These are phyloP conservation scores for Papilio glaucus DNA, from an alignment of 1,140 invertebrate genomes.

Conservation along the genomic window DNA sequence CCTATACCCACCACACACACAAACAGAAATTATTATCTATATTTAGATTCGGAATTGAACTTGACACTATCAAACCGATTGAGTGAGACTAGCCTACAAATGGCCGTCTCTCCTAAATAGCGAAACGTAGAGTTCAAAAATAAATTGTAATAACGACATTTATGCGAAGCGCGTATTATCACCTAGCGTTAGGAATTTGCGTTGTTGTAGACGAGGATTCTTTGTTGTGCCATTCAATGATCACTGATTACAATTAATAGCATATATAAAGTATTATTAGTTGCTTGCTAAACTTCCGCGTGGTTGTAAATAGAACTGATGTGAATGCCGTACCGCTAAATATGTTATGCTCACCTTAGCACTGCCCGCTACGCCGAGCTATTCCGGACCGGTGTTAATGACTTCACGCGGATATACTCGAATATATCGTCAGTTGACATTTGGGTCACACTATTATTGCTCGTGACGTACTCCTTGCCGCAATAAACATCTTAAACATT, in stretches of 20 bases:
- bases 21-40: too few relatives aligned
- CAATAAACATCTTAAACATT: slow-evolving; percentile 3
- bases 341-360: slow-evolving; percentile 50
- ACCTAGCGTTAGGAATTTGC: neutral
- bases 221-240: slow-evolving; percentile 17
- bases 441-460: slow-evolving; percentile 63
- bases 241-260: slow-evolving; percentile 32
- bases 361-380: slow-evolving; percentile 47
- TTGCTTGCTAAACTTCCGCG: slow-evolving; percentile 45
- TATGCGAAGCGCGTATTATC: slow-evolving; percentile 18
- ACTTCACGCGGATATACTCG: slow-evolving; percentile 56
- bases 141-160: slow-evolving; percentile 13
- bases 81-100: neutral
- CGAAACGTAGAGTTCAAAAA: slow-evolving; percentile 6
- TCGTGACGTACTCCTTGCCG: slow-evolving; percentile 43
- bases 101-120: slow-evolving; percentile 3
- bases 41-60: neutral
- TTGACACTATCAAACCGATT: neutral
- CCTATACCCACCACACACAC: too few relatives aligned
- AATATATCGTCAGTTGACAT: slow-evolving; percentile 61
- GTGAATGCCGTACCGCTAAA: slow-evolving; percentile 45
- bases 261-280: slow-evolving; percentile 41
- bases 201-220: neutral
- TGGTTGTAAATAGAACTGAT: slow-evolving; percentile 47
- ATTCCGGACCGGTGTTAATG: slow-evolving; percentile 69